Conservation (phyloP, 2,797 vertebrate species). For the Cynopterus sphinx region DNA sequence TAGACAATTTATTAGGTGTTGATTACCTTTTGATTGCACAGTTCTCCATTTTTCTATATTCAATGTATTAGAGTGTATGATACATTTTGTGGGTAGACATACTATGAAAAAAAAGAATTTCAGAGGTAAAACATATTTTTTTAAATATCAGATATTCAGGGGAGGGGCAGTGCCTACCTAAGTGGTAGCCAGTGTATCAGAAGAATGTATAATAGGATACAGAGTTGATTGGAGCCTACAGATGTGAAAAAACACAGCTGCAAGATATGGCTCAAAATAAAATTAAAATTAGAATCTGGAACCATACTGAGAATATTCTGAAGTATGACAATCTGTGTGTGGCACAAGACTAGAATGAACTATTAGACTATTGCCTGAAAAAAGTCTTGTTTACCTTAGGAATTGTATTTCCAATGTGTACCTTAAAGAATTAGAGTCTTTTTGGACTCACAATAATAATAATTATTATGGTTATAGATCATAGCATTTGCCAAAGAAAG, state of each 20-base stretch:
- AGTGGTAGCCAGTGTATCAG: not conserved
- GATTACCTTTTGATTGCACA: not conserved
- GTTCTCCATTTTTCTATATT: not conserved
- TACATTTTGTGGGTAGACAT: not conserved
- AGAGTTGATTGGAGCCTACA: not conserved
- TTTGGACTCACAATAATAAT: not conserved
- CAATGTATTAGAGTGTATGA: not conserved
- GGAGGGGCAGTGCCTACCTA: not conserved
- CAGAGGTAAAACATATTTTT: not conserved
- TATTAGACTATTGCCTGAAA: not conserved
- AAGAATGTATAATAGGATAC: not conserved
- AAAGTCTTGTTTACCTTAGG: not conserved
- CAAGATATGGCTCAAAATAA: not conserved
- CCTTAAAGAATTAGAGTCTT: not conserved
- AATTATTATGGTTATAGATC: not conserved
- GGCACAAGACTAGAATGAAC: not conserved
- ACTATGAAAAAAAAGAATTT: not conserved
- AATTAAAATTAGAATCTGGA: not conserved
- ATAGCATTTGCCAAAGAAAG: not conserved
- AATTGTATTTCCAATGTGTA: not conserved
- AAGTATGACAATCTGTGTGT: not conserved
- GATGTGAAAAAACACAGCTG: not conserved
- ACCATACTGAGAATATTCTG: not conserved
- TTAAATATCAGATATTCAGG: not conserved
- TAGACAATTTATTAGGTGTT: not conserved